phyloP scores from a whole-genome alignment of 2,797 vertebrate species.

The Catharus ustulatus region DNA sequence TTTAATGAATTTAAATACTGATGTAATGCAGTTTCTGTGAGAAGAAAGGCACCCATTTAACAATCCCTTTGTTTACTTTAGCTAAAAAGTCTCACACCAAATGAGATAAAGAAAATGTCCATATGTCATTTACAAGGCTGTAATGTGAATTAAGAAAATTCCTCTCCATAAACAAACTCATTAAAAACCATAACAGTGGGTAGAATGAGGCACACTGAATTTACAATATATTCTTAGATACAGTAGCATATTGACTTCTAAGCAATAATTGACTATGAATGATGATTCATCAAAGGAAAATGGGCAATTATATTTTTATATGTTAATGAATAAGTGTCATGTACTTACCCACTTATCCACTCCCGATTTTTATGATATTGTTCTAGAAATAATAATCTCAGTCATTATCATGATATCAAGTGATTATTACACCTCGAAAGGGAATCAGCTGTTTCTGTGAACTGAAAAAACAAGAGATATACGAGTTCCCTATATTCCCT shows the following conservation, averaged over 20 bases:
- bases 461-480: neutral
- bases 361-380: neutral
- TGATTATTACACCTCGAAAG: neutral
- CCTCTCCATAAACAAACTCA: neutral
- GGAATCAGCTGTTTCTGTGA: neutral
- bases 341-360: neutral
- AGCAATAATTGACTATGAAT: neutral
- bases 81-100: neutral
- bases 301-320: neutral
- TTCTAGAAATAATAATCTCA: neutral
- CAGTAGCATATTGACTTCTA: neutral
- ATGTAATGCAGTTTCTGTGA: neutral
- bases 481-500: neutral
- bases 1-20: conserved; percentile 20
- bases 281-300: neutral
- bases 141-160: neutral
- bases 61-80: neutral
- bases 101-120: neutral
- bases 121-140: neutral
- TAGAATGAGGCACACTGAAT: neutral
- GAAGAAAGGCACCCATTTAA: neutral
- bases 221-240: neutral
- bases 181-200: neutral
- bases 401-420: neutral
- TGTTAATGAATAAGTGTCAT: neutral